Conservation (phyloP, 2,888 invertebrate species). For the Biston stratarius region DNA sequence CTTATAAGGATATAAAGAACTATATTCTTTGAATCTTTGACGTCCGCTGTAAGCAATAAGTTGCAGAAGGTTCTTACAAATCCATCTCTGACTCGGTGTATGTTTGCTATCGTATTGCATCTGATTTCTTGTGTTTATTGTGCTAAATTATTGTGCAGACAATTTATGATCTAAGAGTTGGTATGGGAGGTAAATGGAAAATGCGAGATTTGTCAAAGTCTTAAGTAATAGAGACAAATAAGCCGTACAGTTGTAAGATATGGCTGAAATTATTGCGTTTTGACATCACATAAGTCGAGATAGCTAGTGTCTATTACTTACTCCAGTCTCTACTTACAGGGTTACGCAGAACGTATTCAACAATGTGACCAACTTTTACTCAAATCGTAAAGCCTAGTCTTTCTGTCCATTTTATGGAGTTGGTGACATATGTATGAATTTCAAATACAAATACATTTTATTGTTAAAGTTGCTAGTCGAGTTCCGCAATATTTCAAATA, state of each 20-base stretch:
- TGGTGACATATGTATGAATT: too few relatives aligned
- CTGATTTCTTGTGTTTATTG: conserved; percentile 18
- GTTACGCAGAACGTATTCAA: too few relatives aligned
- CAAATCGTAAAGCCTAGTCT: too few relatives aligned
- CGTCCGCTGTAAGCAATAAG: background rate
- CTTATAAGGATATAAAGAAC: too few relatives aligned
- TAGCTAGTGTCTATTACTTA: background rate
- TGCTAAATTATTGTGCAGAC: background rate
- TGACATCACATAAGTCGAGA: background rate
- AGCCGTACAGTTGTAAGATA: background rate
- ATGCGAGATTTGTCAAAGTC: conserved; percentile 5
- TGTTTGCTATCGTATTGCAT: conserved; percentile 6
- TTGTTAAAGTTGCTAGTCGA: too few relatives aligned
- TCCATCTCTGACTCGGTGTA: background rate
- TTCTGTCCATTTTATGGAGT: too few relatives aligned
- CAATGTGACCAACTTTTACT: too few relatives aligned
- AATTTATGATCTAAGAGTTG: background rate
- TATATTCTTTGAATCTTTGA: too few relatives aligned
- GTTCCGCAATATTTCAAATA: too few relatives aligned
- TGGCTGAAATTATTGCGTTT: conserved; percentile 1
- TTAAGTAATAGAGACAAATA: background rate
- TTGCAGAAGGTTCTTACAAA: background rate
- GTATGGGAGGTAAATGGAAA: background rate
- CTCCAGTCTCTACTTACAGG: too few relatives aligned
- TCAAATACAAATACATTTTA: too few relatives aligned